Percentiles rank a stretch among this genome's conserved stretches.
Evolutionary conservation across 64 coral and sea anemone genomes (phyloP).

Genomic region (Pocillopora verrucosa): DNA sequence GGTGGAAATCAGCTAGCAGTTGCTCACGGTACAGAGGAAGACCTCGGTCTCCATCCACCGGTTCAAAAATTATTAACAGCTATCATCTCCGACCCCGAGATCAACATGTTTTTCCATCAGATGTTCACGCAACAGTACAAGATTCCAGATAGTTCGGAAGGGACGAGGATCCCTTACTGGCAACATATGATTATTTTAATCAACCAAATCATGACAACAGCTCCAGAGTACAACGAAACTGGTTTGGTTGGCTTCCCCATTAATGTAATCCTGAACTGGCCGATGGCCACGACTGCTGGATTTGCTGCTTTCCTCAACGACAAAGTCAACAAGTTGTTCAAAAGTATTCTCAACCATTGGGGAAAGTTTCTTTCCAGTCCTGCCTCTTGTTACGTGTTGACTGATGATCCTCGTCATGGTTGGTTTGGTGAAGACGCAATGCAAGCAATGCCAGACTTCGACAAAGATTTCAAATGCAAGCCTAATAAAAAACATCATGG

Average conservation of each 20-base stretch:
- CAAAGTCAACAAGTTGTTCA: slow-evolving; percentile 73
- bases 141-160: background rate
- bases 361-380: slow-evolving; percentile 32
- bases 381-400: slow-evolving; percentile 63
- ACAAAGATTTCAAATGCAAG: slow-evolving; percentile 61
- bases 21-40: background rate
- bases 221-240: no score
- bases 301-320: no score
- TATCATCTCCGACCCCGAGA: no score
- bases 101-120: no score
- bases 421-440: slow-evolving; percentile 78
- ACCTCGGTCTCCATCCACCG: no score
- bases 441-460: slow-evolving; percentile 78
- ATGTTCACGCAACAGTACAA: background rate
- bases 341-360: slow-evolving; percentile 74
- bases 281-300: no score
- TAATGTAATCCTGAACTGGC: no score
- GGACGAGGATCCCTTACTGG: slow-evolving; percentile 63
- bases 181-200: slow-evolving; percentile 27
- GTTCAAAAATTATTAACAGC: no score
- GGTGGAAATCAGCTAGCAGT: slow-evolving; percentile 8
- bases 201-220: no score
- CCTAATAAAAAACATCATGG: slow-evolving; percentile 50
- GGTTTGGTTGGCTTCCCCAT: no score
- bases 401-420: slow-evolving; percentile 23